Percentiles rank a stretch among this genome's conserved stretches.
Conservation (phyloP, 1,140 invertebrate species). For the Belonocnema kinseyi region DNA sequence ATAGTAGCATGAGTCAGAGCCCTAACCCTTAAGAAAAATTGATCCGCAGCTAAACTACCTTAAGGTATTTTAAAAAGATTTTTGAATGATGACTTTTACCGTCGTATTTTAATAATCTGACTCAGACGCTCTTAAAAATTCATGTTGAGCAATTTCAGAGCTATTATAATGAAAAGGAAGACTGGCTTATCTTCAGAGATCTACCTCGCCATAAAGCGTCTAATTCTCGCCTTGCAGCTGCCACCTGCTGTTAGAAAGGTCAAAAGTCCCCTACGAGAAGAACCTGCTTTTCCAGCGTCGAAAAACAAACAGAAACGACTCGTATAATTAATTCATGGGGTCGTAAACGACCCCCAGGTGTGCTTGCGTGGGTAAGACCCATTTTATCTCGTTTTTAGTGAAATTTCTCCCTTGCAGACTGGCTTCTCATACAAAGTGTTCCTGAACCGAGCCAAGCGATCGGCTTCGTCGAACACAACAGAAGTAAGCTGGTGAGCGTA, state of each 20-base stretch:
- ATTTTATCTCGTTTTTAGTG: neutral
- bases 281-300: conserved; percentile 7
- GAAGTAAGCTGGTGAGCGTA: neutral
- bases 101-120: no score
- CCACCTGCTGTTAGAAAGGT: conserved; percentile 27
- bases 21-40: no score
- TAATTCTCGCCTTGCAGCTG: conserved; percentile 16
- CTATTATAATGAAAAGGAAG: neutral
- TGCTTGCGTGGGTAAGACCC: neutral
- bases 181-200: neutral
- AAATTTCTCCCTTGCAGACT: no score
- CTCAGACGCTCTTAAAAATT: no score
- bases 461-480: neutral
- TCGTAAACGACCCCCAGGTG: conserved; percentile 20
- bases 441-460: neutral
- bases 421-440: neutral
- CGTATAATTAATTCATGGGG: conserved; percentile 25
- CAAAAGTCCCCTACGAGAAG: conserved; percentile 25
- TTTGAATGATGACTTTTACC: no score
- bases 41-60: no score
- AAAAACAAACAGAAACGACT: conserved; percentile 10
- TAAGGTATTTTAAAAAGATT: no score
- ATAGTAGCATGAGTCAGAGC: no score
- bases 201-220: conserved; percentile 15
- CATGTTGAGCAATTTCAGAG: no score